Evolutionary conservation across 2,113 vertebrate species (phyloP), one percentile per base, ranked within the genome.

Genomic region (Pangasianodon gigas): DNA sequence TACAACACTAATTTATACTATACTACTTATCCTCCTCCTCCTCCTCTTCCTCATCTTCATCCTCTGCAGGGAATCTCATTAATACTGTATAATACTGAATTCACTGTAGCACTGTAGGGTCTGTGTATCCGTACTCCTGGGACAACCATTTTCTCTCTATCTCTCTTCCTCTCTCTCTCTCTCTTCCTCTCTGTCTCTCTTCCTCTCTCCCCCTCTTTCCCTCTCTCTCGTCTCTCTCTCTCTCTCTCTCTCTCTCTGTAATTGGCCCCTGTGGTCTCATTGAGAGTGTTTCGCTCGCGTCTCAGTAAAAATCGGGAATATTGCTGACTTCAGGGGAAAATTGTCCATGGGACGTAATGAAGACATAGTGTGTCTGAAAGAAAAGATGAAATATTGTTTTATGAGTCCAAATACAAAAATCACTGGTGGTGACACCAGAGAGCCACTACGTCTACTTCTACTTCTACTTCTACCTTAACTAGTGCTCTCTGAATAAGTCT

Each of bases 251-350:
- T 81, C 48, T 54, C 58, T 65, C 21, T 85, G 26, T 85, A 85
- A 85, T 69, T 85, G 84, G 44, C 41, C 84, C 84, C 84, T 9
- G 58, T 85, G 60, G 60, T 85, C 60, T 85, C n/a, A 58, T 83
- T 83, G 80, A 37, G 52, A 26, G 52, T 56, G 52, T n/a, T 80
- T 46, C 13, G 1, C 14, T 29, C 16, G 13, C 4, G 10, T 83
- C 79, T 69, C n/a, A 0, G 84, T 85, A 51, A 65, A 62, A 62
- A 62, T 26, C 26, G 1, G 26, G 58, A 67, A 18, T 85, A n/a
- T 85, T 85, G 84, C 84, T 85, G 84, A 67, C 60, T 67, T 65
- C 24, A n/a, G 84, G 41, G 58, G 62, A 67, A 85, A 67, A 67
- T 83, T 37, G 84, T 85, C 16, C 83, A 65, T 6, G 7, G 37